phyloP scores from a whole-genome alignment of 2,888 invertebrate genomes.

The Eupelmus urozonus region DNA sequence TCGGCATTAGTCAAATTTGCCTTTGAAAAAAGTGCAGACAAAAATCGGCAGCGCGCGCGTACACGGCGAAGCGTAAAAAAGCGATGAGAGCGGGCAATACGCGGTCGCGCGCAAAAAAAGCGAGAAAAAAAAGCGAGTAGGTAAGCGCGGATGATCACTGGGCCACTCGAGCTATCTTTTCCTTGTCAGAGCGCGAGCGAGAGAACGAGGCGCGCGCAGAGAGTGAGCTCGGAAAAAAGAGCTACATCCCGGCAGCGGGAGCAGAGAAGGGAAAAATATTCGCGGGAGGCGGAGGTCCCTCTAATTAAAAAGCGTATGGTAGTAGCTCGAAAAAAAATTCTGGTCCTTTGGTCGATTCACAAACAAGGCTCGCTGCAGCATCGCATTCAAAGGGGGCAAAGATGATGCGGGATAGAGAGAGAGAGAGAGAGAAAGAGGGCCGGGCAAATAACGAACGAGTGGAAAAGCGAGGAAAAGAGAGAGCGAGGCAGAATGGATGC shows the following conservation, averaged over 20 bases:
- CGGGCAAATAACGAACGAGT: constrained; percentile 45
- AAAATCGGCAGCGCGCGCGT: too few relatives aligned
- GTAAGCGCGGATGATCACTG: constrained; percentile 31
- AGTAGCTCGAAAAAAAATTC: constrained; percentile 63
- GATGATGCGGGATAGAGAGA: constrained; percentile 57
- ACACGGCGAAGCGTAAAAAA: neutral
- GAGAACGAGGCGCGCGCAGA: constrained; percentile 3
- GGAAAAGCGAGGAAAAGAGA: constrained; percentile 40
- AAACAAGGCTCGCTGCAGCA: constrained; percentile 67
- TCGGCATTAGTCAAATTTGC: neutral
- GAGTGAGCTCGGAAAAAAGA: neutral
- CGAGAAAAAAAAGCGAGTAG: neutral
- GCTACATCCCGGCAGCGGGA: neutral
- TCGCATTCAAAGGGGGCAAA: constrained; percentile 63
- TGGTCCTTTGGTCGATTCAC: constrained; percentile 71
- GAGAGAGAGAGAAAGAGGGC: constrained; percentile 33
- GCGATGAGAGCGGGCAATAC: constrained; percentile 46
- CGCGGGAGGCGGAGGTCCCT: constrained; percentile 52
- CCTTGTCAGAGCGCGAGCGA: constrained; percentile 34
- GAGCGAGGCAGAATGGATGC: constrained; percentile 44
- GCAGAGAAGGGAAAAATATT: constrained; percentile 43
- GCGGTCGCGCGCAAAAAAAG: constrained; percentile 40
- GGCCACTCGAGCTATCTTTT: constrained; percentile 34
- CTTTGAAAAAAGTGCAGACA: too few relatives aligned
- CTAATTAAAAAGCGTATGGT: constrained; percentile 72